These are phyloP conservation scores for Callorhinus ursinus DNA, from an alignment of 2,113 vertebrate genomes.

Conservation along the genomic window DNA sequence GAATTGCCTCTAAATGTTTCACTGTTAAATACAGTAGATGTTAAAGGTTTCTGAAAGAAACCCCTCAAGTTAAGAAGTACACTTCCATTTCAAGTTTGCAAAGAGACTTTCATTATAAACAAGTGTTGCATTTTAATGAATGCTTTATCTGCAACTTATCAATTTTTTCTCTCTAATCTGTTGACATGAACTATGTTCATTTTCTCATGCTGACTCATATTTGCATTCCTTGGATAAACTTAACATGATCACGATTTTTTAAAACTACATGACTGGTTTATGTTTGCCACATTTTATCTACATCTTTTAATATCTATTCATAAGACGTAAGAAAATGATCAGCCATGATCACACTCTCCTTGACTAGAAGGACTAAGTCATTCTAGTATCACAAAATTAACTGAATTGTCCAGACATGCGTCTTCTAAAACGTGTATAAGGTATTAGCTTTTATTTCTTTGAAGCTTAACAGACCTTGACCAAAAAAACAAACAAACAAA, in stretches of 20 bases:
- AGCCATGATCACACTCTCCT: background rate
- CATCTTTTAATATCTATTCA: background rate
- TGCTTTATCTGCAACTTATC: background rate
- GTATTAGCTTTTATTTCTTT: background rate
- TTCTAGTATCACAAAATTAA: background rate
- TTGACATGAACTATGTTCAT: background rate
- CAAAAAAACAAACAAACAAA: slow-evolving; percentile 28
- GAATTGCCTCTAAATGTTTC: background rate
- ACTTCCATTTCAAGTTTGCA: background rate
- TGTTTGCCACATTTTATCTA: background rate
- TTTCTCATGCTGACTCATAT: background rate
- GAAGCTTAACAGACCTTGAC: background rate
- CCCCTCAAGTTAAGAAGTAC: background rate
- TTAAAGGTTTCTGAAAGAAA: background rate
- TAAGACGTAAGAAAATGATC: background rate
- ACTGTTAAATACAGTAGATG: background rate
- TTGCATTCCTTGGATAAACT: background rate
- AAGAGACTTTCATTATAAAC: background rate
- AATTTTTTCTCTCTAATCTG: background rate
- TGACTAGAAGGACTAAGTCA: background rate
- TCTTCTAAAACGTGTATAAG: background rate
- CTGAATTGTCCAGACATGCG: background rate
- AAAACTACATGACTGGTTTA: background rate
- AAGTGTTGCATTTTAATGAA: background rate
- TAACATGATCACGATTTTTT: background rate